Base-by-base conservation (phyloP, 1,140 invertebrate genomes). In the Hydropsyche tenuis region DNA sequence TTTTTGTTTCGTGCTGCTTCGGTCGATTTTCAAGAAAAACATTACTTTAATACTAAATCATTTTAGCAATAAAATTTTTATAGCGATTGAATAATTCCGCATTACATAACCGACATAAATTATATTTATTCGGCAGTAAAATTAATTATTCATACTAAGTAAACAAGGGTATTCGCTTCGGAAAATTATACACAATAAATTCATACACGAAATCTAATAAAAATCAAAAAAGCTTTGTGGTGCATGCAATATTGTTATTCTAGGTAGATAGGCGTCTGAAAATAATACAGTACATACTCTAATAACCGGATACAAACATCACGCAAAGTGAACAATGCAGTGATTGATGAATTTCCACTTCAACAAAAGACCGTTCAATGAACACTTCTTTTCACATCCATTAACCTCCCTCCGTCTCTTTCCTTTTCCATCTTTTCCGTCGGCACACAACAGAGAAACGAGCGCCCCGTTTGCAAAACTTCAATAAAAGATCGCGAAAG, bases 271-370 rank as follows among this genome's bases (percentile, higher is more conserved):
- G 45, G 45, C 12, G 11, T 12, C 45, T 16, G 20, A 69, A 53
- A 48, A 30, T 43, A 53, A n/a, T 22, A 23, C 22, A 7, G 60
- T 60, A 56, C 16, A 4, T 22, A 60, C 48, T 4, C 37, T 65
- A 73, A 73, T 73, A 73, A 65, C 72, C 72, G 48, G 72, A 73
- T 66, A 73, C 72, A 68, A 68, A 66, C 64, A 68, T 69, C 63
- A 60, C 56, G 65, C 63, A 18, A 63, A 37, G 25, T 43, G 27
- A 69, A 64, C 66, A 45, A 69, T 69, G 51, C 66, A 22, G 27
- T 76, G 75, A 76, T 76, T 76, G 72, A 76, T 76, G 75, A 74
- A 73, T 76, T 76, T 71, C 60, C 72, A 66, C 69, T 48, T 71
- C 72, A 64, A 76, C 75, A 76, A 76, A 73, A 60, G 56, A 11